Evolutionary conservation across 2,113 vertebrate genomes (phyloP), one percentile per base, ranked within the genome.

Genomic region (Nesoenas mayeri): DNA sequence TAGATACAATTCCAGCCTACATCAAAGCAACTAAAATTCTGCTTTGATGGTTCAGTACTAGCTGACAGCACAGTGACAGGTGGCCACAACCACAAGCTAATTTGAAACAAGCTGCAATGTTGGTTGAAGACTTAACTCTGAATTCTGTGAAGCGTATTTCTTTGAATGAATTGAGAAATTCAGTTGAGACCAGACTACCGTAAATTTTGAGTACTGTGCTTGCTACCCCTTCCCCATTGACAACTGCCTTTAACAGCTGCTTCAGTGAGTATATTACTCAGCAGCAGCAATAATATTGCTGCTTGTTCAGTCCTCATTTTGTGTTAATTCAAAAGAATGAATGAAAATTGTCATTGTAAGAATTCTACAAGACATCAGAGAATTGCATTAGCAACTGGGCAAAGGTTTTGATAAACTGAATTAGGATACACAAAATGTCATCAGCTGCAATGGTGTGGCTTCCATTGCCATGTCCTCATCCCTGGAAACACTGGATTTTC

Each of bases 31-130:
- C 94, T 94, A 95, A 97, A 97, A 96, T 88, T 82, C 78, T 77
- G 95, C 97, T 98, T 98, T 98, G 97, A 98, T 97, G 96, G 93
- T 91, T 95, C 97, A 97, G 97, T 96, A 94, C 95, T 66, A 93
- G 89, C 91, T 87, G 95, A 93, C 95, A 92, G 94, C 80, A 67
- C 72, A 94, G 96, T 97, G 97, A 96, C 98, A 97, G 96, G 97
- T 95, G 96, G 95, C 91, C 92, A 87, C 42, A 95, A 80, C 94
- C 61, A 42, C 91, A 96, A 85, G 64, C 21, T 94, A 93, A 97
- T 97, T 97, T 96, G 95, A 93, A 94, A 94, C 77, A 91, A 65
- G 85, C 88, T 88, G 75, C 90, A 89, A 47, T 61, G 53, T 48
- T 87, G 40, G 89, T 40, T 93, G 93, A 75, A 92, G 88, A 86